Conservation (phyloP, 2,113 vertebrate genomes). For the Zootoca vivipara region DNA sequence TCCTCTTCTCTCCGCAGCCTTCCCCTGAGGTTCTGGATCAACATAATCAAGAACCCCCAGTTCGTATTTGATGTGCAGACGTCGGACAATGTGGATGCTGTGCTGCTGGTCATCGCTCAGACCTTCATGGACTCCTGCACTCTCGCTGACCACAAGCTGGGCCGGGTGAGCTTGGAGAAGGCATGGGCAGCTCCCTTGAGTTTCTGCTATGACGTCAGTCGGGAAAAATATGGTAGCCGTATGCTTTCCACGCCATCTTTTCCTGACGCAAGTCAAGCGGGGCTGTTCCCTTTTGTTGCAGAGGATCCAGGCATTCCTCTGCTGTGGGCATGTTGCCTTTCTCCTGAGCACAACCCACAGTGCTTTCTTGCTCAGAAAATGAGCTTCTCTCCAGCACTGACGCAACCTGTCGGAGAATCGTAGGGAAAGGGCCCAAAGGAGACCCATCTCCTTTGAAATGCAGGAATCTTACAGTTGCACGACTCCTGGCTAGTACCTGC, state of each 20-base stretch:
- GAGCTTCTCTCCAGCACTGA: not conserved
- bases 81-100: conserved; percentile 92
- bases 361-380: not conserved
- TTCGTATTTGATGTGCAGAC: conserved; percentile 98
- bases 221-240: not conserved
- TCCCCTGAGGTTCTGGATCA: conserved; percentile 97
- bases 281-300: not conserved
- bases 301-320: not conserved
- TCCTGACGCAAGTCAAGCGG: not conserved
- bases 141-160: conserved; percentile 95
- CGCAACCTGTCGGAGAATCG: not conserved
- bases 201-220: not conserved
- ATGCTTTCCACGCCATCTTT: not conserved
- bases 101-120: conserved; percentile 94
- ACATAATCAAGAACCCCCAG: conserved; percentile 97
- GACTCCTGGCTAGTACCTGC: not conserved
- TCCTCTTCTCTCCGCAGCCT: conserved; percentile 76
- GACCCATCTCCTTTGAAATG: too few species aligned
- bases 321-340: too few species aligned
- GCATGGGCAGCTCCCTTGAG: not conserved
- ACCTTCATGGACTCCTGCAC: conserved; percentile 99
- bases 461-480: not conserved
- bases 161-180: conserved; percentile 84
- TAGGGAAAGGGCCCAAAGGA: too few species aligned
- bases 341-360: not conserved